Base-by-base conservation (phyloP, 2,888 invertebrate species). In the Meghimatium bilineatum region DNA sequence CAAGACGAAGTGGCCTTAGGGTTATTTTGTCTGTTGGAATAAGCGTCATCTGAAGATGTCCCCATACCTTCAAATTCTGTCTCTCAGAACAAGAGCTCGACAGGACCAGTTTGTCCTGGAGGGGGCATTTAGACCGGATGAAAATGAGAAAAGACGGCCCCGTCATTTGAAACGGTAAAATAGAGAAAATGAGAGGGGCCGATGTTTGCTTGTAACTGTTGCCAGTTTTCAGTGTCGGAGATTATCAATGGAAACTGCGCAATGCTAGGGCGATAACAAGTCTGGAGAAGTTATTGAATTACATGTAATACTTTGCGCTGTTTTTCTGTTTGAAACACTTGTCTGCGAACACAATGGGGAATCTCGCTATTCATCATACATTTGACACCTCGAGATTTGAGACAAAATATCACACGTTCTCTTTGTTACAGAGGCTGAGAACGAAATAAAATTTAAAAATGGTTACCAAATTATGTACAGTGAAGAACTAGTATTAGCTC, bases 91-190 rank as follows among this genome's bases (percentile, higher is more conserved):
- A 74, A 74, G 49, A n/a, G 29, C n/a, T 29, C n/a, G 49, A 6
- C 49, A 56, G 56, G 56, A 56, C 56, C 56, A 56, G 49, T 44
- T 74, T 74, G 72, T 26, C 49, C 49, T 5, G 17, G 49, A 74
- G 29, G 2, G 5, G 29, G 69, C 26, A 23, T 74, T 49, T 29
- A 36, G 14, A 34, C 49, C 12, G 2, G 12, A 49, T 1, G 29
- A 49, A 44, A 74, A 29, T 49, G 8, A 74, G 44, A 74, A 49
- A 44, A 74, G 72, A n/a, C 12, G 10, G 23, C 17, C n/a, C 14
- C 10, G 72, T 49, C 49, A 74, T 49, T n/a, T 74, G 72, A 74
- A 74, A 74, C 72, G 44, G 14, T 0, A 74, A 74, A 74, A 49
- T 49, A 14, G 29, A 44, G n/a, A 36, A 74, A 49, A 74, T 49